Conservation (phyloP, 2,797 vertebrate genomes). For the Spondyliosoma cantharus region DNA sequence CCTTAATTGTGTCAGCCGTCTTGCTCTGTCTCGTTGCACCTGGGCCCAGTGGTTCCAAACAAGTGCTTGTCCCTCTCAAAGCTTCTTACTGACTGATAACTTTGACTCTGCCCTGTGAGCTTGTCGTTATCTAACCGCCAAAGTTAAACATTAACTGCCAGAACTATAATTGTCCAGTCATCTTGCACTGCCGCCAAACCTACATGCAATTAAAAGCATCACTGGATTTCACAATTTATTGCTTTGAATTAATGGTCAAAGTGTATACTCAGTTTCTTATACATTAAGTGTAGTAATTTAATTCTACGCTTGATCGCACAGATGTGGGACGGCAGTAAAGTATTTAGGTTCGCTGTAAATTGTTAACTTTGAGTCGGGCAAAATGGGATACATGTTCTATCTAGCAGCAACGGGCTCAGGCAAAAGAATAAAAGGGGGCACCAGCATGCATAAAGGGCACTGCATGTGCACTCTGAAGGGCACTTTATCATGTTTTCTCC, state of each 20-base stretch:
- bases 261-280: neutral
- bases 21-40: too few relatives aligned
- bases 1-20: too few relatives aligned
- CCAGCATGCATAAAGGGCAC: too few relatives aligned
- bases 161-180: neutral
- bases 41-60: too few relatives aligned
- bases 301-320: neutral
- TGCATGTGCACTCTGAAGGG: too few relatives aligned
- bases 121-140: neutral
- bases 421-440: too few relatives aligned
- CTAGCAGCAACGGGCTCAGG: too few relatives aligned
- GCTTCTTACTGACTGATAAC: neutral
- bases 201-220: neutral
- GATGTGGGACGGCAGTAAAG: too few relatives aligned
- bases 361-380: too few relatives aligned
- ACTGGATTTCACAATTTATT: neutral
- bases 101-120: neutral
- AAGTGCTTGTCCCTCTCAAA: neutral
- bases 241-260: neutral
- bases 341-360: too few relatives aligned
- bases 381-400: too few relatives aligned
- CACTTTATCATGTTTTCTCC: too few relatives aligned
- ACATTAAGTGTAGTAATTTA: neutral
- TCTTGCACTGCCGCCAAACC: neutral
- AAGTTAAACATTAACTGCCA: slow-evolving; percentile 30